Evolutionary conservation across 2,888 invertebrate genomes (phyloP).

Genomic region (Vanessa cardui): DNA sequence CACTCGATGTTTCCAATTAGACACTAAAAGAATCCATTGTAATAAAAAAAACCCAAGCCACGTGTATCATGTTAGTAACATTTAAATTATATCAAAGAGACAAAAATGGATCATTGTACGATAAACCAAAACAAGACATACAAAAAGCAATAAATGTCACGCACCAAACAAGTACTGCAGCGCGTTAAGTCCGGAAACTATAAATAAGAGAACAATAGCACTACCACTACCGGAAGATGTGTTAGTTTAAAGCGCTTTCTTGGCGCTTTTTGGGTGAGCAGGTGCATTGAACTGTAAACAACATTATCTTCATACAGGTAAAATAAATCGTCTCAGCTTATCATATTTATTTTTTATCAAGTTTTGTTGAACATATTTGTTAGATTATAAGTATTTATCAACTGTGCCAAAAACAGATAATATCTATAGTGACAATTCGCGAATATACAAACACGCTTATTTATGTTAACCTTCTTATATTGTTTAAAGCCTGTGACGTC

Average conservation of each 20-base stretch:
- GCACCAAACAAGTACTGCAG: conserved; percentile 23
- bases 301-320: background rate
- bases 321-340: background rate
- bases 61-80: background rate
- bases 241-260: conserved; percentile 30
- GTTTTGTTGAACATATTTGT: too few species aligned
- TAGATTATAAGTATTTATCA: too few species aligned
- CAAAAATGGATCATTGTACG: conserved; percentile 2
- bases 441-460: background rate
- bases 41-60: background rate
- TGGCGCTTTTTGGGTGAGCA: conserved; percentile 20
- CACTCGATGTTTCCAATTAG: too few species aligned
- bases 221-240: conserved; percentile 28
- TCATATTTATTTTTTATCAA: too few species aligned
- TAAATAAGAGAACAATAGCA: conserved; percentile 36
- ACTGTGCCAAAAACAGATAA: too few species aligned
- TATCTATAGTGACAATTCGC: too few species aligned
- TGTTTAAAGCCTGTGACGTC: background rate
- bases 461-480: background rate
- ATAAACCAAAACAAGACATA: conserved; percentile 17
- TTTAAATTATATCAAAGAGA: conserved; percentile 6
- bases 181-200: conserved; percentile 32
- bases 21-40: too few species aligned
- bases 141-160: conserved; percentile 33
- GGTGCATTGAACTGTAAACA: conserved; percentile 26